These are phyloP conservation scores for Columba janthina DNA, from an alignment of 2,113 vertebrate genomes.

Conservation along the genomic window DNA sequence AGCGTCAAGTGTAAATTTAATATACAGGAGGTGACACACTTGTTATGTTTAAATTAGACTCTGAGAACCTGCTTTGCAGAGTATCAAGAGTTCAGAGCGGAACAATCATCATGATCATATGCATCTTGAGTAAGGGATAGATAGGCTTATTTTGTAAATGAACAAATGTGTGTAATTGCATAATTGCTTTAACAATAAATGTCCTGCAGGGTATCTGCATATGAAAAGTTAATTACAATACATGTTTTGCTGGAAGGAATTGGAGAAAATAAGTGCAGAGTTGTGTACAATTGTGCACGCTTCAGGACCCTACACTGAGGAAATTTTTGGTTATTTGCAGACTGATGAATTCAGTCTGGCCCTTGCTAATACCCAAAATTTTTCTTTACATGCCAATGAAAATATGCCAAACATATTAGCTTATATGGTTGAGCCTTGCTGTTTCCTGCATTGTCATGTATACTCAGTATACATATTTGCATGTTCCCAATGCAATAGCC, in stretches of 20 bases:
- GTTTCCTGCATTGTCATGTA: neutral
- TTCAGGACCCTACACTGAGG: neutral
- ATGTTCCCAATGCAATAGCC: neutral
- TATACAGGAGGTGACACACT: neutral
- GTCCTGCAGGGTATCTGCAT: neutral
- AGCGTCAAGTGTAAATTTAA: constrained; percentile 16
- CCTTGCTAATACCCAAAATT: neutral
- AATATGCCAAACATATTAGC: neutral
- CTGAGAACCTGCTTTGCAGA: neutral
- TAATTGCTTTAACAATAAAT: constrained; percentile 9
- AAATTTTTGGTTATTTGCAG: neutral
- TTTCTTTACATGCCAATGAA: neutral
- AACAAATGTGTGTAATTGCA: neutral
- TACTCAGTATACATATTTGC: neutral
- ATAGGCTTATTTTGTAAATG: neutral
- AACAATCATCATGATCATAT: neutral
- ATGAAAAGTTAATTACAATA: neutral
- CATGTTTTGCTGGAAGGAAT: neutral
- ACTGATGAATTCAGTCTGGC: neutral
- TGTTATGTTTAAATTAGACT: constrained; percentile 34
- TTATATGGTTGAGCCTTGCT: neutral
- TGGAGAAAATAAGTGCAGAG: neutral
- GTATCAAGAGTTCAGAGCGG: neutral
- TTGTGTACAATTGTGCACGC: rapidly evolving
- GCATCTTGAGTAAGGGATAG: neutral